A percentile compares a stretch with the other conserved stretches of the same genome.
Evolutionary conservation across 2,888 invertebrate genomes (phyloP).

Genomic region (Geophilus truncorum): DNA sequence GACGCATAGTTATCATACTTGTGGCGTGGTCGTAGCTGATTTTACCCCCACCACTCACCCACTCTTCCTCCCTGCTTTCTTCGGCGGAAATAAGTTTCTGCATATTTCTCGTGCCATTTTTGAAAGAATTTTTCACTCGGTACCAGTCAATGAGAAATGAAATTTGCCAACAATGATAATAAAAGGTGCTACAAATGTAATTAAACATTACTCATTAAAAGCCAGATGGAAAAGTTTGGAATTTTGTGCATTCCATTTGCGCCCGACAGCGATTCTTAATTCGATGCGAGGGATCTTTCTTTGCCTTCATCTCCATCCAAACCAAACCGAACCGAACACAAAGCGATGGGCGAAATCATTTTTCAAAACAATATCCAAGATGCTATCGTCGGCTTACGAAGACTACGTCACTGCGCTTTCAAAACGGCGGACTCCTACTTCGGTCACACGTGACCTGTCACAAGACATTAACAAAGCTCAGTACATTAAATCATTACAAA

Average conservation of each 20-base stretch:
- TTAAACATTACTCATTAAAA: slow-evolving; percentile 32
- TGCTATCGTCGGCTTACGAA: no score
- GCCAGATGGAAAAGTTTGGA: slow-evolving; percentile 6
- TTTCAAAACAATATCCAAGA: no score
- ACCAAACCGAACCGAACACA: no score
- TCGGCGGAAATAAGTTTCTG: background rate
- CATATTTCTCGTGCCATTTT: slow-evolving; percentile 31
- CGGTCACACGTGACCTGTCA: no score
- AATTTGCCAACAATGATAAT: slow-evolving; percentile 30
- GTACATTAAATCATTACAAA: no score
- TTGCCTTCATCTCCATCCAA: background rate
- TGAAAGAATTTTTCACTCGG: slow-evolving; percentile 1
- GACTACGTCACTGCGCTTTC: no score
- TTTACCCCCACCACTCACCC: no score
- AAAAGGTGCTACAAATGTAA: slow-evolving; percentile 30
- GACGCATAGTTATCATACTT: background rate
- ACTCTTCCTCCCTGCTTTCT: background rate
- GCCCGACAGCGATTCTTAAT: slow-evolving; percentile 17
- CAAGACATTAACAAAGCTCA: no score
- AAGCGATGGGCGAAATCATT: no score
- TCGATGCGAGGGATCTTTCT: background rate
- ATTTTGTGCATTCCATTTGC: slow-evolving; percentile 29
- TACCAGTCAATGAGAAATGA: slow-evolving; percentile 22
- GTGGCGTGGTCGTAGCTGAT: background rate
- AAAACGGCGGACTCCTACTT: no score